Evolutionary conservation across 2,113 vertebrate genomes (phyloP), one percentile per base, ranked within the genome.

Genomic region (Rattus norvegicus): DNA sequence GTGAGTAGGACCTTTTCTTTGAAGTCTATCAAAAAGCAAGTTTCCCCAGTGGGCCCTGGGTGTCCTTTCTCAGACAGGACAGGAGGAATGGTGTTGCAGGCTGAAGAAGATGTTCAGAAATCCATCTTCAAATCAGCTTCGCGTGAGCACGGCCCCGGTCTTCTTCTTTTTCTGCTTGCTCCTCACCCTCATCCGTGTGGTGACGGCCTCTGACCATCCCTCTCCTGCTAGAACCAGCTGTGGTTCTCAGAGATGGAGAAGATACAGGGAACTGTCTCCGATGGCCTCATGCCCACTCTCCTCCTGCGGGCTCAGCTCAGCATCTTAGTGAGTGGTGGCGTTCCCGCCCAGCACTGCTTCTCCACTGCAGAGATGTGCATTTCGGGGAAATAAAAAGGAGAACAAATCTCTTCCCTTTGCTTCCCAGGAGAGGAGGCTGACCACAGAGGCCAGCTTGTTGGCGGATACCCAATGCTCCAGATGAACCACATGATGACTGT

Each of bases 351-450:
- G 76, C 11, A 17, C 13, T 26, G 63, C 12, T 75, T 91, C 86
- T 73, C 92, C 26, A 43, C n/a, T 52, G 70, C n/a, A 54, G 59
- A 63, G 33, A 59, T 36, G 26, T 24, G n/a, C 36, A 39, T 65
- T 88, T 88, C 61, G 33, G 86, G 84, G 91, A 95, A 90, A 73
- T 13, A 47, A 3, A 88, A 88, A 93, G 72, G n/a, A 83, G 93
- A 91, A 84, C 59, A 26, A 65, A 63, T 9, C 47, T 65, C 33
- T 52, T 80, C 47, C 84, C 77, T 36, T 52, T 24, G 54, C n/a
- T 73, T 90, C 80, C 59, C 72, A 12, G 2, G 39, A 11, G 63
- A 88, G 70, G 49, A 92, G 70, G 77, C 81, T 36, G 77, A 88
- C 30, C 54, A 69, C 67, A 30, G 16, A 7, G 5, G 36, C 14